phyloP scores from a whole-genome alignment of 2,888 invertebrate species.

The Pheosia tremula region DNA sequence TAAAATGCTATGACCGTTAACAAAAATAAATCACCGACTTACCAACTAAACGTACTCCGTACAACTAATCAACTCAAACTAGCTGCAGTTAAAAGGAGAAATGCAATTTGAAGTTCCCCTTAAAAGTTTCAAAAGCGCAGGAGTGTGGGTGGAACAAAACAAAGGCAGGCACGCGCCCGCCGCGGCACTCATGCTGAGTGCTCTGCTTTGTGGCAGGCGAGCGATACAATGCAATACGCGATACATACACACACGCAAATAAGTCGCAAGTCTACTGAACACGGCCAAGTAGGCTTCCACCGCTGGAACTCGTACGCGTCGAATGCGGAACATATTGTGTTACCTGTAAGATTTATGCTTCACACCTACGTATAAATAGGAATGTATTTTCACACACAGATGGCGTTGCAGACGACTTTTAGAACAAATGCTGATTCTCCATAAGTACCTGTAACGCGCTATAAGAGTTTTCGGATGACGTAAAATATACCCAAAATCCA shows the following conservation, averaged over 20 bases:
- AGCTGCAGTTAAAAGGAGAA: conserved; percentile 68
- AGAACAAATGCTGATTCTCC: too few species aligned
- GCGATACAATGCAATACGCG: conserved; percentile 74
- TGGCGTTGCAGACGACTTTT: too few species aligned
- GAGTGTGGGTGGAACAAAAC: conserved; percentile 81
- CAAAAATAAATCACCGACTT: conserved; percentile 40
- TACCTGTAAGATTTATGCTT: conserved; percentile 30
- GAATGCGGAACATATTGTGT: conserved; percentile 52
- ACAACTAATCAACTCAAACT: conserved; percentile 67
- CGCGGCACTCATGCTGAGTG: conserved; percentile 80
- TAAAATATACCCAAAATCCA: too few species aligned
- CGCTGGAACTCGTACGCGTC: conserved; percentile 18
- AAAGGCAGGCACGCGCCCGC: conserved; percentile 77
- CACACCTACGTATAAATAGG: conserved; percentile 11
- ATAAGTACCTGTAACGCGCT: too few species aligned
- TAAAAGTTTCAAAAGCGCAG: conserved; percentile 78
- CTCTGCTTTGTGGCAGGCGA: conserved; percentile 78
- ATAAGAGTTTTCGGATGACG: too few species aligned
- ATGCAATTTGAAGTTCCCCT: conserved; percentile 77
- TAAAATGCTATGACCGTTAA: conserved; percentile 25
- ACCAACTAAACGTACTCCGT: conserved; percentile 35
- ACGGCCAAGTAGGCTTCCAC: conserved; percentile 46
- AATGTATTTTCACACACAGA: conserved; percentile 14
- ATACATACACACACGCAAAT: conserved; percentile 39
- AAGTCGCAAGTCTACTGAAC: conserved; percentile 43